These are phyloP conservation scores for Bhutanitis thaidina DNA, from an alignment of 2,888 invertebrate genomes.

Conservation along the genomic window DNA sequence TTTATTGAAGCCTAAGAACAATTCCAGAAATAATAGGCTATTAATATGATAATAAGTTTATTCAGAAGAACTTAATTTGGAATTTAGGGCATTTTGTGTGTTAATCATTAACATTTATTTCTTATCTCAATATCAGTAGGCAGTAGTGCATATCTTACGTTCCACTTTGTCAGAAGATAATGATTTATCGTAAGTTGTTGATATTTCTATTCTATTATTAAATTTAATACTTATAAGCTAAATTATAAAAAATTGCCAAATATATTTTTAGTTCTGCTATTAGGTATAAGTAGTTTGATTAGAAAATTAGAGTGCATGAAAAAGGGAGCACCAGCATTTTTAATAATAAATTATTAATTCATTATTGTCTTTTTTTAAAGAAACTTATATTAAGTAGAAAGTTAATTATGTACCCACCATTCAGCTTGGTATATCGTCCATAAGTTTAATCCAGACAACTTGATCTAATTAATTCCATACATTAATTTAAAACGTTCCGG, in stretches of 20 bases:
- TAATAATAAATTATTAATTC: too few relatives aligned
- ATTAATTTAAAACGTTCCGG: conserved; percentile 65
- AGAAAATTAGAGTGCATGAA: too few relatives aligned
- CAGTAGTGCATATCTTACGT: conserved; percentile 34
- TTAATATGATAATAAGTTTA: background rate
- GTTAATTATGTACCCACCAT: conserved; percentile 53
- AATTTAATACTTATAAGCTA: too few relatives aligned
- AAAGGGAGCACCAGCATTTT: too few relatives aligned
- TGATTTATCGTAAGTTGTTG: conserved; percentile 34
- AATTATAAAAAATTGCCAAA: too few relatives aligned
- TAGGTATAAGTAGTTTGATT: too few relatives aligned
- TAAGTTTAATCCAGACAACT: conserved; percentile 51
- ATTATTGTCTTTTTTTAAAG: background rate
- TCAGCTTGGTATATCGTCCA: conserved; percentile 56
- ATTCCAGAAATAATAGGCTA: background rate
- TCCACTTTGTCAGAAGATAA: conserved; percentile 53
- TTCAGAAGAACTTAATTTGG: background rate
- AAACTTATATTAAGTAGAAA: conserved; percentile 23
- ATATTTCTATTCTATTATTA: too few relatives aligned
- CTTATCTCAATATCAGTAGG: conserved; percentile 54
- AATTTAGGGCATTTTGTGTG: background rate
- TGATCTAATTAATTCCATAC: conserved; percentile 57
- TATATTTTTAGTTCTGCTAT: too few relatives aligned
- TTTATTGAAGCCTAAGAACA: conserved; percentile 2
- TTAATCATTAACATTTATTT: conserved; percentile 23